Conservation (phyloP, 2,888 invertebrate species). For the Leptopilina syphax region DNA sequence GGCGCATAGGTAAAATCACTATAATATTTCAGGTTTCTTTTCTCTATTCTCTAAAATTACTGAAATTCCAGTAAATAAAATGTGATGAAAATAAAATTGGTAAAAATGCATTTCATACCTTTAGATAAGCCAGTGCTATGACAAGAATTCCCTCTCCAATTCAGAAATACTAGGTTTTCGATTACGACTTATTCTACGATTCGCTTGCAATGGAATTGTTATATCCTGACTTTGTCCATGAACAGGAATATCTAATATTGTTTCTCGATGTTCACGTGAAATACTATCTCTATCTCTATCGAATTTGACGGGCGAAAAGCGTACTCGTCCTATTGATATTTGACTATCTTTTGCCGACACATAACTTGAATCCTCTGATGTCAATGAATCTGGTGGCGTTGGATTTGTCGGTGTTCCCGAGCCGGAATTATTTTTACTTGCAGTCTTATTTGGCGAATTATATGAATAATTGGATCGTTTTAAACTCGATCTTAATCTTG, state of each 20-base stretch:
- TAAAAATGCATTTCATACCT: constrained; percentile 23
- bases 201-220: constrained; percentile 79
- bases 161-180: constrained; percentile 78
- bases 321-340: constrained; percentile 75
- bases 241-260: constrained; percentile 81
- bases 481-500: constrained; percentile 87
- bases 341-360: constrained; percentile 90
- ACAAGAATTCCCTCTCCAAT: constrained; percentile 79
- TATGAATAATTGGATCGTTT: constrained; percentile 84
- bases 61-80: neutral
- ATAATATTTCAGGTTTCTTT: too few relatives aligned
- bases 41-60: neutral
- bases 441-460: constrained; percentile 78
- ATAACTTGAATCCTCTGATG: constrained; percentile 93
- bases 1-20: neutral
- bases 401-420: constrained; percentile 89
- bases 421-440: constrained; percentile 81
- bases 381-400: constrained; percentile 90
- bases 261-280: constrained; percentile 67
- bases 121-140: constrained; percentile 78
- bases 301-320: constrained; percentile 73
- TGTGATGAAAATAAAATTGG: neutral
- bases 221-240: constrained; percentile 79
- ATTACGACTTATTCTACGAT: constrained; percentile 75
- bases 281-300: constrained; percentile 69